Conservation (phyloP, 2,113 vertebrate species). For the Nanger granti region DNA sequence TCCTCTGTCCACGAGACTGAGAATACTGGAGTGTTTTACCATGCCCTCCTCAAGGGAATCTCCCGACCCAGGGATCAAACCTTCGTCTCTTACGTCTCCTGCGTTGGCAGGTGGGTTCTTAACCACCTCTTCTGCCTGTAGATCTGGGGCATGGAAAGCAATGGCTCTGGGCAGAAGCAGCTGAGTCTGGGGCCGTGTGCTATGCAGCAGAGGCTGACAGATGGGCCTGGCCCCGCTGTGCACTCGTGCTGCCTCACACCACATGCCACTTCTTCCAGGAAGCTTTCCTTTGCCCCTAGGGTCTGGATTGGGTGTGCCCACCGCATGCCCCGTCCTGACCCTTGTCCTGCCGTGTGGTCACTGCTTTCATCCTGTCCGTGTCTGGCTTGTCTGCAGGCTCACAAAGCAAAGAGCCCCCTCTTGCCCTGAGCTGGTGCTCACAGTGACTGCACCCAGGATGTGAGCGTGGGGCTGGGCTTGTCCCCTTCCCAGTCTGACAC, state of each 20-base stretch:
- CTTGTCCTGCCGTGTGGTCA: fast-evolving
- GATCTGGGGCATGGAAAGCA: background rate
- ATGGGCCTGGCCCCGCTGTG: fast-evolving
- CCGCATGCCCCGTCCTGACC: fast-evolving
- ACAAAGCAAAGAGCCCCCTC: background rate
- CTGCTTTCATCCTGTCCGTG: fast-evolving
- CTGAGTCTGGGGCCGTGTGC: background rate
- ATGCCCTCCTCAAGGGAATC: background rate
- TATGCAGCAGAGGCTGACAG: background rate
- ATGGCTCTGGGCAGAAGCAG: background rate
- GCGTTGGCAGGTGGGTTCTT: background rate
- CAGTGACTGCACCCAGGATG: fast-evolving
- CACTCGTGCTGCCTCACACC: fast-evolving
- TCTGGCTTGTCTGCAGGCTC: background rate
- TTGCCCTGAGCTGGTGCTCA: fast-evolving
- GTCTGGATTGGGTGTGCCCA: fast-evolving
- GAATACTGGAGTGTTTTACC: background rate
- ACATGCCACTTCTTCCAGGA: background rate
- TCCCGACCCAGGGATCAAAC: background rate
- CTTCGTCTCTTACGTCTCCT: background rate
- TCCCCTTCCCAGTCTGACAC: background rate
- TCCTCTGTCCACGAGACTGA: background rate
- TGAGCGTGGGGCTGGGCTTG: fast-evolving
- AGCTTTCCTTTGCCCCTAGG: background rate
- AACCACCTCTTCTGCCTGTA: background rate